These are phyloP conservation scores for Prionace glauca DNA, from an alignment of 2,797 vertebrate species.

Conservation along the genomic window DNA sequence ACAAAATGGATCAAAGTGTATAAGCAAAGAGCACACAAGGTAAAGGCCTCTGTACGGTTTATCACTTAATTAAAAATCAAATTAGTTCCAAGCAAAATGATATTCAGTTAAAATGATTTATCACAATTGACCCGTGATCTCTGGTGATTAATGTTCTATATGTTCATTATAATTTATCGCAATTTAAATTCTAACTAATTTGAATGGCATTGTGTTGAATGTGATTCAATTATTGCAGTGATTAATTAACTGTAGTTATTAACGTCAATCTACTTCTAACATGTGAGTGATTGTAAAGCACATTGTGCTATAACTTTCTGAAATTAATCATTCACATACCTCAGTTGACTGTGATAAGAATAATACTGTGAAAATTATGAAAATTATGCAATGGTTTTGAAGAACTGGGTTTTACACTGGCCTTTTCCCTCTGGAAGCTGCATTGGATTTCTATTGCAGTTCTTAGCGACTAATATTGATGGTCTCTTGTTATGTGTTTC, in stretches of 20 bases:
- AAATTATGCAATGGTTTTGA: not conserved
- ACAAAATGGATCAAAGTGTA: not conserved
- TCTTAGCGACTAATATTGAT: too few relatives aligned
- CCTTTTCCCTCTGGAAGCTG: not conserved
- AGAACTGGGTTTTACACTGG: not conserved
- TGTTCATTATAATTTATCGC: constrained; percentile 12
- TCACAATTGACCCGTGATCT: constrained; percentile 19
- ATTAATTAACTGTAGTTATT: constrained; percentile 22
- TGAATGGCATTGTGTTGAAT: constrained; percentile 26
- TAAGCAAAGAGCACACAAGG: constrained; percentile 3
- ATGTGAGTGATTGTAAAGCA: not conserved
- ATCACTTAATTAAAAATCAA: constrained; percentile 34
- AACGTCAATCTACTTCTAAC: not conserved
- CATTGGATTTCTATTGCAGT: not conserved
- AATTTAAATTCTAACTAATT: constrained; percentile 33
- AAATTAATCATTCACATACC: not conserved
- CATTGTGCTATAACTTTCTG: constrained; percentile 6
- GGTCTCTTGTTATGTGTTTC: too few relatives aligned
- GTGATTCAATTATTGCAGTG: constrained; percentile 8
- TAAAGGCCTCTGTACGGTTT: not conserved
- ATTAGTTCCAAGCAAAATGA: constrained; percentile 25
- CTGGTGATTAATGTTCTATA: constrained; percentile 36
- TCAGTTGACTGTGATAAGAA: not conserved
- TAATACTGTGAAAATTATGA: constrained; percentile 5
- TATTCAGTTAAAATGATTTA: constrained; percentile 32